Conservation (phyloP, 2,113 vertebrate genomes). For the Phrynosoma platyrhinos region DNA sequence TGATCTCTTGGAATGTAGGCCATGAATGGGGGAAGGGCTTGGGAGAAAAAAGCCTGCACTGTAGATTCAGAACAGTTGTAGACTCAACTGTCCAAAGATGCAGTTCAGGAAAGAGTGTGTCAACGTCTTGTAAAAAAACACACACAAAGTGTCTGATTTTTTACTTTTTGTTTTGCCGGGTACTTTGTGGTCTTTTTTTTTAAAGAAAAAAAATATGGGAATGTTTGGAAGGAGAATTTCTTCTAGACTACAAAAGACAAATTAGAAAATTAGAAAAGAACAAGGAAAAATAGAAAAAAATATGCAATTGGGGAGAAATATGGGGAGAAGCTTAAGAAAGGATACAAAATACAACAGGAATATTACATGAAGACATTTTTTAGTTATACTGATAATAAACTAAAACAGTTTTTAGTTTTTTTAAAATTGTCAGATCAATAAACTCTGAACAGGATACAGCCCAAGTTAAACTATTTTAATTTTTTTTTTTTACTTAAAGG, state of each 20-base stretch:
- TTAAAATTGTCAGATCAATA: background rate
- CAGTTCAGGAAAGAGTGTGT: constrained; percentile 25
- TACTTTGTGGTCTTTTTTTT: background rate
- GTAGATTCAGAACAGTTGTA: constrained; percentile 67
- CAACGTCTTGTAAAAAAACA: constrained; percentile 29
- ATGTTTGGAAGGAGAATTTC: constrained; percentile 1
- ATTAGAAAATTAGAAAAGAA: background rate
- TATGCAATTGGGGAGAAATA: background rate
- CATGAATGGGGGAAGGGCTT: constrained; percentile 58
- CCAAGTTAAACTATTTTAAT: background rate
- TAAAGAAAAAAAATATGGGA: background rate
- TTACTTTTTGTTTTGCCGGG: background rate
- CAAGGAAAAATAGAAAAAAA: background rate
- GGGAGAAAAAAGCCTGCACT: constrained; percentile 46
- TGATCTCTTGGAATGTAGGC: constrained; percentile 79
- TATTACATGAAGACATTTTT: background rate
- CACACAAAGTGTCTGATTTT: background rate
- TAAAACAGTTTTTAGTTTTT: too few relatives aligned
- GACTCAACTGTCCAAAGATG: constrained; percentile 38
- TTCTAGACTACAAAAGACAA: background rate
- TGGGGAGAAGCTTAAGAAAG: background rate
- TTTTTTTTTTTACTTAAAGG: background rate
- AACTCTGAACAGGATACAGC: background rate
- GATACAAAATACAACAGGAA: constrained; percentile 18
- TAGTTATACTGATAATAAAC: background rate